Conservation (phyloP, 2,797 vertebrate genomes). For the Rhodeus uyekii region DNA sequence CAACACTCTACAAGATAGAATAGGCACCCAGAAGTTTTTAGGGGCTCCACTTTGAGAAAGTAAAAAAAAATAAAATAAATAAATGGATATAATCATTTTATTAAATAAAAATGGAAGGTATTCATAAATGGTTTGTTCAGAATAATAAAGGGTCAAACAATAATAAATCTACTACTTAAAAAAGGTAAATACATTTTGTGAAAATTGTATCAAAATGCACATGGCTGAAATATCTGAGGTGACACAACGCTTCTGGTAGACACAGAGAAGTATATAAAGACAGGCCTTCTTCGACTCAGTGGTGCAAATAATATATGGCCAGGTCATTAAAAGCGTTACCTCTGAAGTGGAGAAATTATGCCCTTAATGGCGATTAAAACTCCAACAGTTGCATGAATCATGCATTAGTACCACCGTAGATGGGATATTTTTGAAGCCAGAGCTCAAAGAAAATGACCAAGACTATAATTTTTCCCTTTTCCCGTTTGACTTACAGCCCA, state of each 20-base stretch:
- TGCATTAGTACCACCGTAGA: constrained; percentile 43
- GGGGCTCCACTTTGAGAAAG: no score
- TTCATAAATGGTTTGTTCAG: no score
- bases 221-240: background rate
- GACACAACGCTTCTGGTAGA: background rate
- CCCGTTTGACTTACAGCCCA: constrained; percentile 23
- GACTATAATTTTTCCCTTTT: constrained; percentile 47
- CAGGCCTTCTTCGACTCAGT: constrained; percentile 28
- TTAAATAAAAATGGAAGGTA: no score
- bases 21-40: background rate
- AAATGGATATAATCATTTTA: no score
- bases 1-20: background rate
- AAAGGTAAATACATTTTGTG: background rate
- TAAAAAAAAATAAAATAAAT: no score
- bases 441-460: constrained; percentile 46
- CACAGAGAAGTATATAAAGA: constrained; percentile 13
- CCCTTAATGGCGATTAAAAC: constrained; percentile 54
- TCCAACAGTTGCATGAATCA: constrained; percentile 53
- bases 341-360: constrained; percentile 58
- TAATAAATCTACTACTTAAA: no score
- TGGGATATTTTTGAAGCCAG: constrained; percentile 50
- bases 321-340: constrained; percentile 52
- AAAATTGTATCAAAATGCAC: background rate
- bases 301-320: constrained; percentile 53
- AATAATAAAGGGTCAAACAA: no score